Evolutionary conservation across 30 jellyfish, hydroid and myxozoan genomes (phyloP), one percentile per base, ranked within the genome.

Genomic region (Rhopilema esculentum): DNA sequence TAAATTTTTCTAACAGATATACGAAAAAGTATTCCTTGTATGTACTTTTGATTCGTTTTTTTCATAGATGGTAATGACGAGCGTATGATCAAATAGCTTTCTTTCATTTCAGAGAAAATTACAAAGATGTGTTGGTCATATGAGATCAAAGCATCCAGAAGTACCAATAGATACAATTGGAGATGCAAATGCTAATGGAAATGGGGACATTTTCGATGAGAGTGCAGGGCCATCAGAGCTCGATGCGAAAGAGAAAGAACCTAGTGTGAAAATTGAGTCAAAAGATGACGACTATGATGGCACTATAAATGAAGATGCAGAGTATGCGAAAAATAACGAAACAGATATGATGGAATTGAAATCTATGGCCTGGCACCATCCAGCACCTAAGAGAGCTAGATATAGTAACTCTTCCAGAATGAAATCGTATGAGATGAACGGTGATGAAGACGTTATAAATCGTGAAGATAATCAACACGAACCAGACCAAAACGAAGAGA

Each of bases 121-220:
- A 21, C 94, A 85, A 27, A 62, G 94, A n/a, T 85, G 94, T 69
- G 85, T 79, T 0, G 77, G 88, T 4, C 94, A 85, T 75, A 74
- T 85, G 49, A 73, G 67, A 69, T 33, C 94, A 33, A 85, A 85
- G 78, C 94, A 85, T 74, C 94, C 94, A 23, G 94, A 85, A 32
- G 49, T 85, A 31, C 65, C 86, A 20, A 53, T 49, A 8, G 94
- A 85, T 17, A 70, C 68, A 27, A 27, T 74, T 24, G 69, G 83
- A 32, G 83, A 75, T 21, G 9, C 66, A n/a, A 32, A 77, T 20
- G 61, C 66, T 6, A 12, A 27, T 0, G 61, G 57, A 16, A 73
- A 31, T 9, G 33, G 83, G 20, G 88, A 27, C 26, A 68, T 31
- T 19, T 64, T 63, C 1, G 78, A 84, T 16, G 87, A 84, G 32